Percentiles rank a stretch among this genome's conserved stretches.
Conservation (phyloP, 2,113 vertebrate genomes). For the Brachypodius melanocephalos region DNA sequence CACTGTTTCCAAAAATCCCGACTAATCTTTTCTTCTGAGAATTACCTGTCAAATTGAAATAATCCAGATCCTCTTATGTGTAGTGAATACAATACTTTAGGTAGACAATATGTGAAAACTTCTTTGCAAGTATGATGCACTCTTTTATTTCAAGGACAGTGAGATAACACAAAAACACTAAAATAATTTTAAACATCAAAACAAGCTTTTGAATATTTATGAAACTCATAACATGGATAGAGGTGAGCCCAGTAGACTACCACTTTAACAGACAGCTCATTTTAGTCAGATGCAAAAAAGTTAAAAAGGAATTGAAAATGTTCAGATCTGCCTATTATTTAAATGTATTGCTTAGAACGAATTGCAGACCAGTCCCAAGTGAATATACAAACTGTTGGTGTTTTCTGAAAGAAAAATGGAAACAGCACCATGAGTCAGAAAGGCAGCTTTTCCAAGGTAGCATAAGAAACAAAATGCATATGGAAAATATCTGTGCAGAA, state of each 20-base stretch:
- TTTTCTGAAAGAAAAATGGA: not conserved
- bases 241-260: not conserved
- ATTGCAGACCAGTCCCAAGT: not conserved
- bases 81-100: not conserved
- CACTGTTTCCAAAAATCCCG: not conserved
- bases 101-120: not conserved
- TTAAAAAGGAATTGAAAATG: conserved; percentile 10
- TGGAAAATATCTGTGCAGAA: not conserved
- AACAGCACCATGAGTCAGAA: not conserved
- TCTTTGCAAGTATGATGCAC: not conserved
- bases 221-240: not conserved
- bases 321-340: not conserved
- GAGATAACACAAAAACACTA: not conserved
- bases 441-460: not conserved
- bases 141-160: not conserved
- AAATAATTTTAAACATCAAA: conserved; percentile 13
- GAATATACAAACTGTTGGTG: not conserved
- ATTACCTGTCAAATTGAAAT: not conserved
- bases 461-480: not conserved
- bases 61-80: not conserved
- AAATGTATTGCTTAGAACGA: not conserved
- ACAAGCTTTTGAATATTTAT: conserved; percentile 29
- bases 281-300: not conserved
- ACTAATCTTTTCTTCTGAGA: not conserved
- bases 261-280: not conserved